Percentiles rank a stretch among this genome's conserved stretches.
phyloP scores from a whole-genome alignment of 2,797 vertebrate species.

The Sciurus vulgaris region DNA sequence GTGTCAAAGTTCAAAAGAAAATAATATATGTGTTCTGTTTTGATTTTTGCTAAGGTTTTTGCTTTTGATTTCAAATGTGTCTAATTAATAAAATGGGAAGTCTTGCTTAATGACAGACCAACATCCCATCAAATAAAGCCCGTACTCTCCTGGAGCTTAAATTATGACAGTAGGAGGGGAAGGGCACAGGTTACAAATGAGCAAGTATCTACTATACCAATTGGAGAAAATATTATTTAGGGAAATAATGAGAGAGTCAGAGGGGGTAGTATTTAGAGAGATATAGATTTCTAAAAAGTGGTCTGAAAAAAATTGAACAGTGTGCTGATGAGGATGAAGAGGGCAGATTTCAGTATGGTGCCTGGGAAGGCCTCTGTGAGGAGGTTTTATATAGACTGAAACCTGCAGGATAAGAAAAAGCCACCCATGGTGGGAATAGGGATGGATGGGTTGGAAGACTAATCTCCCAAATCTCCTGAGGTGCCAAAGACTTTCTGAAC shows the following conservation, averaged over 20 bases:
- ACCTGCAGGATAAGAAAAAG: not conserved
- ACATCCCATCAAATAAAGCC: not conserved
- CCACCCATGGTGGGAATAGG: fast-evolving
- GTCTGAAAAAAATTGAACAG: not conserved
- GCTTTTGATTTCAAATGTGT: slow-evolving; percentile 18
- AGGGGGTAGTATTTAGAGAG: not conserved
- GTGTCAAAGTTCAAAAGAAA: not conserved
- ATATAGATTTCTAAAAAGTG: not conserved
- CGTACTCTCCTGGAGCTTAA: not conserved
- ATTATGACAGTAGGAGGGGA: not conserved
- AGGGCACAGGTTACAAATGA: not conserved
- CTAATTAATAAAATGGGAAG: not conserved
- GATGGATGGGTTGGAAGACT: not conserved
- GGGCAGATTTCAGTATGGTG: not conserved
- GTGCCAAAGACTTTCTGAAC: not conserved
- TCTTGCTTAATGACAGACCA: slow-evolving; percentile 29
- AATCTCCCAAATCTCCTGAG: not conserved
- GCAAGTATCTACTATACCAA: not conserved
- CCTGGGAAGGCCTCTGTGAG: not conserved
- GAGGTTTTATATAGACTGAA: slow-evolving; percentile 9
- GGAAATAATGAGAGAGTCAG: not conserved
- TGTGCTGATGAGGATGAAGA: not conserved
- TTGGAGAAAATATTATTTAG: not conserved
- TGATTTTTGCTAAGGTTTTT: slow-evolving; percentile 1
- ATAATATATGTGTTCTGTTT: not conserved